Percentiles rank a stretch among this genome's conserved stretches.
Evolutionary conservation across 2,113 vertebrate genomes (phyloP).

Genomic region (Excalfactoria chinensis): DNA sequence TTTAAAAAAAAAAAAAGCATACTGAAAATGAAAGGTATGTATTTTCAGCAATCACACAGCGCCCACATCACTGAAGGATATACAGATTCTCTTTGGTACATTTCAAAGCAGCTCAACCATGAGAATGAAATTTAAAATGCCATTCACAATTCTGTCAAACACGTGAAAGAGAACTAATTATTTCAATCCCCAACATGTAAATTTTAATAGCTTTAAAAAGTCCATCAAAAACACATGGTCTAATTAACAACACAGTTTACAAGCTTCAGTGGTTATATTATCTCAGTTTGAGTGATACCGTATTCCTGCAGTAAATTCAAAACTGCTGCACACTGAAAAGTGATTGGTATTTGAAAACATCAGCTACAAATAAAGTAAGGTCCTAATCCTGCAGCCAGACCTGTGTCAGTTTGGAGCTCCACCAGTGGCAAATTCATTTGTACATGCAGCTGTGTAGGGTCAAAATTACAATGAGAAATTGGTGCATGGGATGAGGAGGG

Average conservation of each 20-base stretch:
- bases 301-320: conserved; percentile 29
- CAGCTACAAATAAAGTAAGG: neutral
- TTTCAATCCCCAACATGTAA: conserved; percentile 26
- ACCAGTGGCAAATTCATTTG: neutral
- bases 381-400: neutral
- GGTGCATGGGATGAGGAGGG: neutral
- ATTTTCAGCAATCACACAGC: neutral
- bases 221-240: conserved; percentile 48
- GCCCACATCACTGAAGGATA: neutral
- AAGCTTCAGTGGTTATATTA: conserved; percentile 37
- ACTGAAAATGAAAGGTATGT: neutral
- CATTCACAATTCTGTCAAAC: conserved; percentile 49
- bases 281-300: conserved; percentile 22
- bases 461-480: neutral
- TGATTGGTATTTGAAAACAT: conserved; percentile 17
- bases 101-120: conserved; percentile 18
- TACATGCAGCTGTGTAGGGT: neutral
- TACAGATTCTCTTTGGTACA: neutral
- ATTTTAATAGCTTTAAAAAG: conserved; percentile 55
- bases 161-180: conserved; percentile 45
- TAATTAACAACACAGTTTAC: conserved; percentile 53
- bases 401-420: neutral
- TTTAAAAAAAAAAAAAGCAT: neutral
- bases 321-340: neutral
- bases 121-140: conserved; percentile 28